Base-by-base conservation (phyloP, 2,113 vertebrate species). In the Empidonax alnorum region DNA sequence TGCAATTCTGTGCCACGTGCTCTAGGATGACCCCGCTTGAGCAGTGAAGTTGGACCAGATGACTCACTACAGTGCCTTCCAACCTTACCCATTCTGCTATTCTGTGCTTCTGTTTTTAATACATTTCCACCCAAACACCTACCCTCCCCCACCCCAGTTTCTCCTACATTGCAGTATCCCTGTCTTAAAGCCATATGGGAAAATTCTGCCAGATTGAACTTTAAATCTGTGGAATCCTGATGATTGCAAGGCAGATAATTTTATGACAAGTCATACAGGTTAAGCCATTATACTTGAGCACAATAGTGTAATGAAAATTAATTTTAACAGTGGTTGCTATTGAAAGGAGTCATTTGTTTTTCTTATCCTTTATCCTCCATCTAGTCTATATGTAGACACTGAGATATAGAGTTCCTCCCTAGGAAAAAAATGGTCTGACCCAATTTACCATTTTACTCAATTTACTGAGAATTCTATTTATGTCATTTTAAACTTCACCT, bases 61-160 rank as follows among this genome's bases (percentile, higher is more conserved):
- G 4, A 41, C 10, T 7, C 46, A 33, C 24, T 31, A 16, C 13
- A 10, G 6, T 41, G 6, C 17, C 28, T 55, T 41, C 21, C 41
- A 69, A 9, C 14, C 17, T 7, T 4, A 31, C 9, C 1, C 21
- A 35, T 61, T 61, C 25, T 23, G 3, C 42, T 31, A 28, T 73
- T 73, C 13, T 3, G 17, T 31, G 2, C 14, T 47, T 47, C 11
- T 62, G 9, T 25, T 47, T 62, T 76, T 35, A 75, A n/a, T 47
- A 18, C 1, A 19, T 53, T 35, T 41, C 21, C 20, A 53, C 24
- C 11, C 1, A 1, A 74, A 30, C 23, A 61, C 39, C n/a, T 39
- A 41, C 7, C 9, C 24, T 53, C 28, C 3, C 5, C 16, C 0
- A 0, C 7, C 27, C 5, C 24, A 47, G 3, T 78, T 92, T 91